Percentiles rank a stretch among this genome's conserved stretches.
Conservation (phyloP, 64 coral and sea anemone species). For the Montipora cactus region DNA sequence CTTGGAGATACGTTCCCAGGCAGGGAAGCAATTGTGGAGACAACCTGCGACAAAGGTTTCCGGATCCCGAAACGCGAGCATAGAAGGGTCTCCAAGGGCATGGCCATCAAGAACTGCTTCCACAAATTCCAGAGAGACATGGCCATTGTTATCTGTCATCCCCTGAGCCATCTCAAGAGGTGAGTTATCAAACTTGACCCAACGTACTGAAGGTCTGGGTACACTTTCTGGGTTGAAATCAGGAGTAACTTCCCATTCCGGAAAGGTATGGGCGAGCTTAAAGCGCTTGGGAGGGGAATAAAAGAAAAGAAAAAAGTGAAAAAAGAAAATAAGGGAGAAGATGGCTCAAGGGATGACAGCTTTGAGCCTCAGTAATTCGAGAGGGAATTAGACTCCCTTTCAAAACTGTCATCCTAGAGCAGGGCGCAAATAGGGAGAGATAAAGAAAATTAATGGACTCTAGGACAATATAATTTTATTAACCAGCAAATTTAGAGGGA, state of each 20-base stretch:
- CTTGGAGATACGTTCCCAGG: too few species aligned
- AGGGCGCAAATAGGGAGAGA: too few species aligned
- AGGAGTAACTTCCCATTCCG: background rate
- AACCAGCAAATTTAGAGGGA: too few species aligned
- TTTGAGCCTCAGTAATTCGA: too few species aligned
- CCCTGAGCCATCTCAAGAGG: background rate
- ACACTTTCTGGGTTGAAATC: background rate
- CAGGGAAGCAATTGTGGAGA: background rate
- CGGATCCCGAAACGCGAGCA: conserved; percentile 10
- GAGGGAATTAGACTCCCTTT: too few species aligned
- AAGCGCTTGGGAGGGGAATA: too few species aligned
- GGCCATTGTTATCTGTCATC: background rate
- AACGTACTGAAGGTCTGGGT: background rate
- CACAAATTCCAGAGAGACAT: background rate
- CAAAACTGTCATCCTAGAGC: too few species aligned
- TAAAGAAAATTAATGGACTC: too few species aligned
- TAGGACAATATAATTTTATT: too few species aligned
- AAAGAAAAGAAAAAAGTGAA: too few species aligned
- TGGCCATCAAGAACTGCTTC: background rate
- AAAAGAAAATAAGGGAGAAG: too few species aligned
- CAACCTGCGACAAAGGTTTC: conserved; percentile 33
- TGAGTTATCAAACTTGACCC: background rate
- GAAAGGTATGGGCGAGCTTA: background rate
- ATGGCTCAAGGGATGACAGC: too few species aligned
- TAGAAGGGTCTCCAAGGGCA: background rate